A percentile compares a stretch with the other conserved stretches of the same genome.
Conservation (phyloP, 1,140 invertebrate genomes). For the Drosophila tsacasi region DNA sequence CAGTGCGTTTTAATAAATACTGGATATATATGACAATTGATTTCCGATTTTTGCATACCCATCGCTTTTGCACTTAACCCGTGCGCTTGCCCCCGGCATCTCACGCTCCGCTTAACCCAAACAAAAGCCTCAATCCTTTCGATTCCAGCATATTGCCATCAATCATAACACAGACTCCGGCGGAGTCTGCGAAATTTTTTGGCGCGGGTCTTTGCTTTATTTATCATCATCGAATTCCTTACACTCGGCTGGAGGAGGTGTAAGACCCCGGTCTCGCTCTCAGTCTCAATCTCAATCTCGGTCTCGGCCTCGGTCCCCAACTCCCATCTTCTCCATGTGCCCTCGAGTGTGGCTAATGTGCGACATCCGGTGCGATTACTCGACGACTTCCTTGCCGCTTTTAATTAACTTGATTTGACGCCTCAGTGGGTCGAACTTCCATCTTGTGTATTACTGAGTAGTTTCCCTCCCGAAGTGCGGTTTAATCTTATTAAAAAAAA, state of each 20-base stretch:
- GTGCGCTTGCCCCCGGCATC: constrained; percentile 49
- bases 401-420: constrained; percentile 85
- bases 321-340: constrained; percentile 59
- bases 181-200: constrained; percentile 46
- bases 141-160: constrained; percentile 70
- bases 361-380: constrained; percentile 76
- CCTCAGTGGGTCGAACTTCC: constrained; percentile 70
- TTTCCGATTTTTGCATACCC: constrained; percentile 42
- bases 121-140: constrained; percentile 67
- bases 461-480: constrained; percentile 52
- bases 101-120: constrained; percentile 59
- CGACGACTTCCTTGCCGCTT: constrained; percentile 24
- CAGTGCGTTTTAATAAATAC: constrained; percentile 43
- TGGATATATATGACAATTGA: constrained; percentile 14
- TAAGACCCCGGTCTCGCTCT: constrained; percentile 32
- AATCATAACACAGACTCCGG: constrained; percentile 61
- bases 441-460: constrained; percentile 7
- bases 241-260: constrained; percentile 77
- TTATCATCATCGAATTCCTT: constrained; percentile 70
- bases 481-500: constrained; percentile 54
- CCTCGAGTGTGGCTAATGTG: constrained; percentile 82
- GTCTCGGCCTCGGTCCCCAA: constrained; percentile 23
- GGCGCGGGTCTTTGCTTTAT: constrained; percentile 77
- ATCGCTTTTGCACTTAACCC: constrained; percentile 61
- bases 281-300: background rate